Base-by-base conservation (phyloP, 2,797 vertebrate genomes). In the Nannoperca obscura region DNA sequence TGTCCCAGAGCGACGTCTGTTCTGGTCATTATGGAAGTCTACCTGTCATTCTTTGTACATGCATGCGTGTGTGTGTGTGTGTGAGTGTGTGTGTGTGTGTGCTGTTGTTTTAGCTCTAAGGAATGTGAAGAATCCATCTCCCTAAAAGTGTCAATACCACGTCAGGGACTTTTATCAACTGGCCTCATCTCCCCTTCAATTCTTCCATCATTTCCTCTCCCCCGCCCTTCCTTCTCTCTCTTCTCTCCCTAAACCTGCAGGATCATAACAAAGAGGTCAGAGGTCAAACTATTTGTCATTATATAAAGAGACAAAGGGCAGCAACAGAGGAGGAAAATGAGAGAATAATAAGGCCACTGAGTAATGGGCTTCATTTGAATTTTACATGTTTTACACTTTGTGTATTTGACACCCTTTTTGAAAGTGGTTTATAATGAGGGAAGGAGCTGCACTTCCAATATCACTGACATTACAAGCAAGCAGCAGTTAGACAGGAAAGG, bases 51-150 rank as follows among this genome's bases (percentile, higher is more conserved):
- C 79, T 79, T 42, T 60, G 15, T 24, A n/a, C 15, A 7, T 55
- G 14, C 3, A 1, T 55, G 22, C 30, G 36, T 47, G 36, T 49
- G 52, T 65, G 50, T 74, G 63, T 55, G 72, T 53, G 46, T 74
- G 78, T 58, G 46, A 61, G 40, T 61, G 19, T 62, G 42, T 30
- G 38, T 69, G 50, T 19, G 75, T 55, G n/a, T 57, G 59, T 27
- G 38, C 53, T 75, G 65, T 76, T 72, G 68, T 74, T 75, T 70
- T 59, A 82, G 62, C 19, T 32, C 57, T 20, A 57, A 73, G 81
- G 88, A 90, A 88, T 89, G 78, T 71, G 32, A 89, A 38, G 84
- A 88, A 92, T 91, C 77, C 38, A 13, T 71, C 78, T 72, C 58
- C 53, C 71, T 73, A 36, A 74, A 88, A 78, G 57, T 88, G 81